These are phyloP conservation scores for Lymantria monacha DNA, from an alignment of 2,888 invertebrate genomes.

Conservation along the genomic window DNA sequence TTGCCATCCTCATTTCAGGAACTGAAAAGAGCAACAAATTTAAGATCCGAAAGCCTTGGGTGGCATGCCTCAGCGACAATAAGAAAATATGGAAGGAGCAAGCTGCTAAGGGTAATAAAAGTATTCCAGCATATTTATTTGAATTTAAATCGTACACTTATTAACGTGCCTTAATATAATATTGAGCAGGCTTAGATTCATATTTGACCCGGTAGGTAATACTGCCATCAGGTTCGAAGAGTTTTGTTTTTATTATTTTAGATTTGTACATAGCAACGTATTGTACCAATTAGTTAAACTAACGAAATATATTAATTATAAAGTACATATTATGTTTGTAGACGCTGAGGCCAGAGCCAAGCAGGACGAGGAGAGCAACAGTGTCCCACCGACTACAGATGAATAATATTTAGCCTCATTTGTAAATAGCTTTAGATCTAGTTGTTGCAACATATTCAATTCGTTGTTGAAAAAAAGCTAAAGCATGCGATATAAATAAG, in stretches of 20 bases:
- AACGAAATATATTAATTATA: too few species aligned
- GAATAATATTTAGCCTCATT: conserved; percentile 80
- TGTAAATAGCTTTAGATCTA: conserved; percentile 76
- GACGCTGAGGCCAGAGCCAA: conserved; percentile 82
- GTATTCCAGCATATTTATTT: background rate
- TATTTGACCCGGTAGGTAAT: too few species aligned
- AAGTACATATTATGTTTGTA: conserved; percentile 36
- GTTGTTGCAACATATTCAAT: conserved; percentile 69
- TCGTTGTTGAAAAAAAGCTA: conserved; percentile 66
- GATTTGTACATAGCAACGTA: too few species aligned
- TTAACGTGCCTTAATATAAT: too few species aligned
- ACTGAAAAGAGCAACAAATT: conserved; percentile 72
- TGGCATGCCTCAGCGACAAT: conserved; percentile 88
- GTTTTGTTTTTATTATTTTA: too few species aligned
- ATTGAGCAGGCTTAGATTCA: too few species aligned
- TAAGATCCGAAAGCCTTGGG: conserved; percentile 91
- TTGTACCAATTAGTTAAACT: too few species aligned
- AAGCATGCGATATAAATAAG: conserved; percentile 40
- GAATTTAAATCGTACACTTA: too few species aligned
- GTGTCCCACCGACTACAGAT: conserved; percentile 57
- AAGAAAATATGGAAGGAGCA: conserved; percentile 93
- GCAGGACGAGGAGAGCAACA: conserved; percentile 66
- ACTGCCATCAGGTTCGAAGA: too few species aligned
- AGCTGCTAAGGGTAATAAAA: conserved; percentile 85
- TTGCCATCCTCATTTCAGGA: conserved; percentile 42